Percentiles rank a stretch among this genome's conserved stretches.
These are phyloP conservation scores for Sciaenops ocellatus DNA, from an alignment of 2,797 vertebrate species.

Conservation along the genomic window DNA sequence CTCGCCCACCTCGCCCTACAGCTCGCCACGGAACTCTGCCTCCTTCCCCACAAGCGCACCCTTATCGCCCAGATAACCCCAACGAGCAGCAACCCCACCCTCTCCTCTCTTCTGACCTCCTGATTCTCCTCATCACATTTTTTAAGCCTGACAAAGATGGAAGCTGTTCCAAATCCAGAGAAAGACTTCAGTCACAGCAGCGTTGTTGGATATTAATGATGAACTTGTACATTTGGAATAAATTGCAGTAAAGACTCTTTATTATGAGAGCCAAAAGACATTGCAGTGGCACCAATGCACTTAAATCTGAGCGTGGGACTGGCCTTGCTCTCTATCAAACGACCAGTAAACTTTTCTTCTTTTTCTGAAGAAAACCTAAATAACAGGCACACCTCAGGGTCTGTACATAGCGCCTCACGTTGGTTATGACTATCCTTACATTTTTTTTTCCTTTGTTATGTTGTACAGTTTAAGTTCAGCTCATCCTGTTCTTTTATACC, in stretches of 20 bases:
- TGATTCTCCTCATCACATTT: not conserved
- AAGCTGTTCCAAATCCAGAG: conserved; percentile 28
- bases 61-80: conserved; percentile 90
- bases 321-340: conserved; percentile 42
- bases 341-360: conserved; percentile 32
- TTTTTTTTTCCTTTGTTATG: conserved; percentile 31
- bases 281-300: conserved; percentile 72
- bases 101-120: not conserved
- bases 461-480: conserved; percentile 42
- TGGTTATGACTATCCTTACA: conserved; percentile 34
- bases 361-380: conserved; percentile 51
- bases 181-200: conserved; percentile 15
- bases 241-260: conserved; percentile 36
- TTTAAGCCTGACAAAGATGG: conserved; percentile 6
- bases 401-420: conserved; percentile 72
- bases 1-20: conserved; percentile 88
- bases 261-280: conserved; percentile 38
- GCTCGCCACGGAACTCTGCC: conserved; percentile 88
- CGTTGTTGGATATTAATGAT: conserved; percentile 13
- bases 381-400: conserved; percentile 79
- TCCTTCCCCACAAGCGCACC: conserved; percentile 87
- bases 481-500: conserved; percentile 10
- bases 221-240: conserved; percentile 50
- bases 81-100: not conserved
- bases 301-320: conserved; percentile 61